A percentile compares a stretch with the other conserved stretches of the same genome.
These are phyloP conservation scores for Neoarius graeffei DNA, from an alignment of 2,113 vertebrate genomes.

Conservation along the genomic window DNA sequence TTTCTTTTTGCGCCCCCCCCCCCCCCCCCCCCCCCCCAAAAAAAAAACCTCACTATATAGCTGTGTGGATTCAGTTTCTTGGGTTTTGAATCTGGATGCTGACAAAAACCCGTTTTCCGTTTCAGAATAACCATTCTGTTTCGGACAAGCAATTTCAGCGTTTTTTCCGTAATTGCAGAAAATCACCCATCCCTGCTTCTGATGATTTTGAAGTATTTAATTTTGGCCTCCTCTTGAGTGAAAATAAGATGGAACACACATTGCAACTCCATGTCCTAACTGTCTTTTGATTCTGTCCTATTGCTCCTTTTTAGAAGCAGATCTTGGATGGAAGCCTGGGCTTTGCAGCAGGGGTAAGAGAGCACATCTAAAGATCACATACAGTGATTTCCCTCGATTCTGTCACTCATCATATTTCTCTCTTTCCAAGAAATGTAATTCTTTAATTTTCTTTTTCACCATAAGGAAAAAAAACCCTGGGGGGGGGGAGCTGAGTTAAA, in stretches of 20 bases:
- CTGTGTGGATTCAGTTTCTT: no score
- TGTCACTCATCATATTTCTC: neutral
- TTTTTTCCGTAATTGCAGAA: no score
- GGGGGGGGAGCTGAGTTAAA: neutral
- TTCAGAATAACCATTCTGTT: no score
- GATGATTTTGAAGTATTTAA: neutral
- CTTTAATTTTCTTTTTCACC: neutral
- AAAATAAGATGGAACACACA: neutral
- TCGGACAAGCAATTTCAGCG: neutral
- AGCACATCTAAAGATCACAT: neutral
- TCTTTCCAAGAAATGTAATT: neutral
- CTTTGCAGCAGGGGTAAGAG: constrained; percentile 94
- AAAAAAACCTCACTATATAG: no score
- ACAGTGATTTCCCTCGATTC: neutral
- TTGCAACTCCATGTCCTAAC: neutral
- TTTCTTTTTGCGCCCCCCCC: no score
- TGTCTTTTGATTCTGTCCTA: constrained; percentile 2
- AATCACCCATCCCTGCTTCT: neutral
- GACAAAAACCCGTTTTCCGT: no score
- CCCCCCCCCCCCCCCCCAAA: no score
- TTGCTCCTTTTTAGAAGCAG: constrained; percentile 77
- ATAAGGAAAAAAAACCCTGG: neutral
- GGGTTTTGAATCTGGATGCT: no score
- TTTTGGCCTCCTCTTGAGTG: neutral
- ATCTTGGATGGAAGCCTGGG: constrained; percentile 95